Conservation (phyloP, 1,140 invertebrate species). For the Oreohelix idahoensis region DNA sequence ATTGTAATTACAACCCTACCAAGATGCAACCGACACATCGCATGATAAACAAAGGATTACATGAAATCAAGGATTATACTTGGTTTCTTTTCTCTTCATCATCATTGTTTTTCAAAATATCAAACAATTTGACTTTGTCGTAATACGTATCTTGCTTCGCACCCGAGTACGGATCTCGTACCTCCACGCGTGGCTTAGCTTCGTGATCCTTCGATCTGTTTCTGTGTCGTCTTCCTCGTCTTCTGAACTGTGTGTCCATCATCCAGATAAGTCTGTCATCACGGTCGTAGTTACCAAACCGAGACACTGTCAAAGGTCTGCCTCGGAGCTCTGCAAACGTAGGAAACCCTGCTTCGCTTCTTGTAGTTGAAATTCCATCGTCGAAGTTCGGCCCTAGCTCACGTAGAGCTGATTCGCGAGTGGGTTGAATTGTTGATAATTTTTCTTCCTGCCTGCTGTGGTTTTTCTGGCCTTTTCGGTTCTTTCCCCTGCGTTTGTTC, state of each 20-base stretch:
- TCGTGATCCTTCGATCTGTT: neutral
- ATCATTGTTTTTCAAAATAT: neutral
- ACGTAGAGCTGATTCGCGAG: neutral
- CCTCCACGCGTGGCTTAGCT: neutral
- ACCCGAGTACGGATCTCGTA: neutral
- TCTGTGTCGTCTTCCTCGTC: neutral
- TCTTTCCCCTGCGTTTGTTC: slow-evolving; percentile 1
- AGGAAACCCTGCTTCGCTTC: neutral
- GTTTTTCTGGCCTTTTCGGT: neutral
- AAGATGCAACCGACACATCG: too few relatives aligned
- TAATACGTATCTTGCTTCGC: slow-evolving; percentile 13
- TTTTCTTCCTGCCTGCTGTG: neutral
- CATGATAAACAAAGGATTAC: too few relatives aligned
- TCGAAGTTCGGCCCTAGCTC: neutral
- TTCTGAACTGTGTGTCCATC: slow-evolving; percentile 6
- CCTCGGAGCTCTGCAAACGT: neutral
- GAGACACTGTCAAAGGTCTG: neutral
- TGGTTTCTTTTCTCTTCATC: neutral
- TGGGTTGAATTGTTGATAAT: neutral
- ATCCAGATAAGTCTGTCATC: neutral
- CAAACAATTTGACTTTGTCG: slow-evolving; percentile 11
- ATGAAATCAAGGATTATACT: neutral
- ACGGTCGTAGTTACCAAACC: neutral
- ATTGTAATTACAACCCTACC: too few relatives aligned
- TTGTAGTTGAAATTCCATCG: neutral